A percentile compares a stretch with the other conserved stretches of the same genome.
phyloP scores from a whole-genome alignment of 2,888 invertebrate genomes.

The Acleris holmiana region DNA sequence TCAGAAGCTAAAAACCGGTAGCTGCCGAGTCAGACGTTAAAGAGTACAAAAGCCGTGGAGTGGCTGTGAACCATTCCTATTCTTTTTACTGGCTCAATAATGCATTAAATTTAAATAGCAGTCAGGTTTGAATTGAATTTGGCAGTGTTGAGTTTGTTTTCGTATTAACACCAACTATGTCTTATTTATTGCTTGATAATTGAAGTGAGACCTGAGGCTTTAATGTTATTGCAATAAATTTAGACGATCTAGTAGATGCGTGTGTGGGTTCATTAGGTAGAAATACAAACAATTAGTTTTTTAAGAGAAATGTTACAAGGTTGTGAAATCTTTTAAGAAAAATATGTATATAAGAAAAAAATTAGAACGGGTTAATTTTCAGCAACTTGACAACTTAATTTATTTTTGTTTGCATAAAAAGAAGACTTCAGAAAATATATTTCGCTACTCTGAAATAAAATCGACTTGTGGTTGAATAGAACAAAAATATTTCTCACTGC shows the following conservation, averaged over 20 bases:
- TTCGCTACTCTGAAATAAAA: background rate
- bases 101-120: conserved; percentile 29
- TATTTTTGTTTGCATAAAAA: no score
- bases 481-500: background rate
- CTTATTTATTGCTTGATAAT: conserved; percentile 35
- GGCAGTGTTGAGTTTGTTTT: conserved; percentile 29
- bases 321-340: no score
- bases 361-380: no score
- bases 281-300: no score
- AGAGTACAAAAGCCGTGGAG: conserved; percentile 77
- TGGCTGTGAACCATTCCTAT: conserved; percentile 46
- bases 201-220: conserved; percentile 23
- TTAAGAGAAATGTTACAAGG: no score
- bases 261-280: background rate
- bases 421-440: no score
- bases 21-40: conserved; percentile 75
- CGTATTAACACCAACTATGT: conserved; percentile 30
- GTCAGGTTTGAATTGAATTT: conserved; percentile 27
- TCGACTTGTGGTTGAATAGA: conserved; percentile 2
- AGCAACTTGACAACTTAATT: no score
- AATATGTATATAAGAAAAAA: no score
- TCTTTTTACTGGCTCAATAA: conserved; percentile 42
- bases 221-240: conserved; percentile 30
- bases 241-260: background rate
- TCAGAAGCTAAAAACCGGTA: conserved; percentile 83